These are phyloP conservation scores for Anthopleura sola DNA, from an alignment of 64 coral and sea anemone genomes.

Conservation along the genomic window DNA sequence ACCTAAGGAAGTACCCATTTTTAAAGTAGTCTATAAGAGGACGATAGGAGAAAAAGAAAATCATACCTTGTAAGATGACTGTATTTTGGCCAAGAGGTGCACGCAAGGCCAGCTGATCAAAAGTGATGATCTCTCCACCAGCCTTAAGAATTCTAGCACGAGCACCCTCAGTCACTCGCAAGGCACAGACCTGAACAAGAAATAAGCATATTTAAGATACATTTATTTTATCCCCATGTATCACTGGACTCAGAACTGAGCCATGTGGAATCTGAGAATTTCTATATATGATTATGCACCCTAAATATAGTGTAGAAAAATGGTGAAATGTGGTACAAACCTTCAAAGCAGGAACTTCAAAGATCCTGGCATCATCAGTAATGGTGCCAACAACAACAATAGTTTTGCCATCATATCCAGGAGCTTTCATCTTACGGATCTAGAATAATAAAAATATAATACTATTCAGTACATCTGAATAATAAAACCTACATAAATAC, in stretches of 20 bases:
- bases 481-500: too few relatives aligned
- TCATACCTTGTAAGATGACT: conserved; percentile 91
- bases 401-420: conserved; percentile 66
- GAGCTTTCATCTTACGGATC: conserved; percentile 87
- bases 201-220: neutral
- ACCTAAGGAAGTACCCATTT: too few relatives aligned
- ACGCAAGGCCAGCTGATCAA: conserved; percentile 92
- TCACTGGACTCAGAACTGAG: too few relatives aligned
- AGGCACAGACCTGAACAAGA: conserved; percentile 75
- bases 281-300: too few relatives aligned
- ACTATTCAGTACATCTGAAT: too few relatives aligned
- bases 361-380: conserved; percentile 85
- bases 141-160: conserved; percentile 98
- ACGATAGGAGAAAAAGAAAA: neutral
- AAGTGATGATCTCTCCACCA: conserved; percentile 95
- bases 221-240: neutral
- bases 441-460: neutral
- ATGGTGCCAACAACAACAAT: conserved; percentile 89
- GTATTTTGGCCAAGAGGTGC: conserved; percentile 96
- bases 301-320: too few relatives aligned
- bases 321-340: too few relatives aligned
- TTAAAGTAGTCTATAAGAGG: neutral
- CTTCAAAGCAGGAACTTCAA: conserved; percentile 86
- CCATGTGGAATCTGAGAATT: too few relatives aligned
- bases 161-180: conserved; percentile 70